Conservation (phyloP, 2,113 vertebrate species). For the Etheostoma spectabile region DNA sequence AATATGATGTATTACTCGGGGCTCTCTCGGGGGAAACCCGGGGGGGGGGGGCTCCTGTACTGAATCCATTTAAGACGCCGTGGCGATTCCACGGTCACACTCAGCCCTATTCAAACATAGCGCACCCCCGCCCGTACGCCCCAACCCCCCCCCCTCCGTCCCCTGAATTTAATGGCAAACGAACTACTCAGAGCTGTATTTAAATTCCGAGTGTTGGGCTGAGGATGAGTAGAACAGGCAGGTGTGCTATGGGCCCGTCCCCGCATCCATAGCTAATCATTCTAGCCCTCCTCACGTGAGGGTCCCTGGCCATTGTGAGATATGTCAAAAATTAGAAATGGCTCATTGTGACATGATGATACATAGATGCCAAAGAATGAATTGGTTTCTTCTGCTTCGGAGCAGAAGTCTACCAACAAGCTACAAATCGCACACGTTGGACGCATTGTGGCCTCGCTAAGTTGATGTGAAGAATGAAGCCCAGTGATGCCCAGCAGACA, state of each 20-base stretch:
- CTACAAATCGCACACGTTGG: background rate
- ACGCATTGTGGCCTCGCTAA: background rate
- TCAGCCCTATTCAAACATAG: slow-evolving; percentile 45
- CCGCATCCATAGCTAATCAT: no score
- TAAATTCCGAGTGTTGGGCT: slow-evolving; percentile 41
- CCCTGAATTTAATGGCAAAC: slow-evolving; percentile 64
- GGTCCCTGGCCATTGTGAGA: background rate
- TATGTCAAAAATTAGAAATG: background rate
- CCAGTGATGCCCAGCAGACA: background rate
- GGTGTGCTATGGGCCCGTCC: background rate
- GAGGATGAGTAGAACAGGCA: slow-evolving; percentile 26
- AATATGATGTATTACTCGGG: slow-evolving; percentile 81
- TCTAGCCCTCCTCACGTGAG: no score
- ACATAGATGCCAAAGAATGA: background rate
- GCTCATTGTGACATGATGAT: slow-evolving; percentile 12
- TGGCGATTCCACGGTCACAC: slow-evolving; percentile 65
- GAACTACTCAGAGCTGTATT: slow-evolving; percentile 49
- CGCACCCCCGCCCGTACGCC: background rate
- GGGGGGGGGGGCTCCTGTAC: slow-evolving; percentile 57
- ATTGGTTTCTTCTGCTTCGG: no score
- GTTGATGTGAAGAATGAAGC: background rate
- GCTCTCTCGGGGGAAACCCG: slow-evolving; percentile 72
- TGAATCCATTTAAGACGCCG: slow-evolving; percentile 71
- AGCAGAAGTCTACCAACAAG: no score
- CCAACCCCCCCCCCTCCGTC: background rate